These are phyloP conservation scores for Carassius gibelio DNA, from an alignment of 2,113 vertebrate species.

Conservation along the genomic window DNA sequence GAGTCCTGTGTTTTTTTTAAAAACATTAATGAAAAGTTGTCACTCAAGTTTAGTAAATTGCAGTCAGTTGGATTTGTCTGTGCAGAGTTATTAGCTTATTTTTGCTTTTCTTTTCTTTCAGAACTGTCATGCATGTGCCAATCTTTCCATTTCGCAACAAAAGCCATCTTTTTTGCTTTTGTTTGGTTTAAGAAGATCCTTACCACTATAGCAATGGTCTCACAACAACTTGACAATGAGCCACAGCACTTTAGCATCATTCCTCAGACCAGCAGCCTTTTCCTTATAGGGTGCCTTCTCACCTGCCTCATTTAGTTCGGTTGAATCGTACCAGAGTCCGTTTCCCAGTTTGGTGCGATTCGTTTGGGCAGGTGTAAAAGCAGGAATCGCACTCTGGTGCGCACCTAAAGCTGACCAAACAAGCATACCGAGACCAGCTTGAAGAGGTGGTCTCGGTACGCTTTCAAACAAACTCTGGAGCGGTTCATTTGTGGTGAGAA, in stretches of 20 bases:
- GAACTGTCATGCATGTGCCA: not conserved
- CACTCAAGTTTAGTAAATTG: slow-evolving; percentile 2
- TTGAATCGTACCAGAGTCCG: too few species aligned
- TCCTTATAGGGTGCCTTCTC: not conserved
- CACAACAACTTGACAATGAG: not conserved
- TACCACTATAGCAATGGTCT: not conserved
- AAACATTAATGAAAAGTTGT: slow-evolving; percentile 5
- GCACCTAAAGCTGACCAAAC: too few species aligned
- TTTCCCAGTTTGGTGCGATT: too few species aligned
- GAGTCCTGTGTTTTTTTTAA: not conserved
- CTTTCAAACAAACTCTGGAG: too few species aligned
- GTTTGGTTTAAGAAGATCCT: not conserved
- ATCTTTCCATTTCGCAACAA: not conserved
- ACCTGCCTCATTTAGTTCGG: too few species aligned
- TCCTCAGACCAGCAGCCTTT: not conserved
- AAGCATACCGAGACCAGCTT: too few species aligned
- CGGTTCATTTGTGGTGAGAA: too few species aligned
- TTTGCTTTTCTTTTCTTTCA: not conserved
- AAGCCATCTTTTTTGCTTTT: not conserved
- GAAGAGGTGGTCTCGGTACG: too few species aligned
- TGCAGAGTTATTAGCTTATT: not conserved
- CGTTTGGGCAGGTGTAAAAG: too few species aligned
- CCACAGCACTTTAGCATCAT: not conserved
- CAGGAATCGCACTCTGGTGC: too few species aligned
- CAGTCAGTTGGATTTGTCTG: not conserved